Conservation (phyloP, 2,888 invertebrate species). For the Therioaphis trifolii region DNA sequence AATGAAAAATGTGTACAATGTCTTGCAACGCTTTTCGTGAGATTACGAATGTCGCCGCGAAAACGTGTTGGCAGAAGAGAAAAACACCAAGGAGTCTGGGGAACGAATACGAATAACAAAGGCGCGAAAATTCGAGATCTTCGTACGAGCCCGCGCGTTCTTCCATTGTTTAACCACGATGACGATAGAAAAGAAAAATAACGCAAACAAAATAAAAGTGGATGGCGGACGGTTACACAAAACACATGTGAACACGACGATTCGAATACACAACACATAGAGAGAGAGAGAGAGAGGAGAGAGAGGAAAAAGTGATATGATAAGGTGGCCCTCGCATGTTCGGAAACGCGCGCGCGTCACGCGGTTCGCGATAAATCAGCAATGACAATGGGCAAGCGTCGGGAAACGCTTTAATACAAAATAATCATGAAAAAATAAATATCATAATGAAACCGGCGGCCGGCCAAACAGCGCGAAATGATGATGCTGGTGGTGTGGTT, state of each 20-base stretch:
- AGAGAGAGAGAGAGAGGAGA: neutral
- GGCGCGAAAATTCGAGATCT: too few relatives aligned
- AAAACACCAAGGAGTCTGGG: too few relatives aligned
- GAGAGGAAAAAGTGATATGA: neutral
- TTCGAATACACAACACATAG: neutral
- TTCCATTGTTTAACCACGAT: too few relatives aligned
- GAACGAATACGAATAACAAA: too few relatives aligned
- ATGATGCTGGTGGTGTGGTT: constrained; percentile 3
- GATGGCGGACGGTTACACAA: too few relatives aligned
- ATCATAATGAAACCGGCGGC: neutral
- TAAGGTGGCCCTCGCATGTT: constrained; percentile 14
- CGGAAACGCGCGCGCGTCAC: constrained; percentile 27
- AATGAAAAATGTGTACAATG: constrained; percentile 23
- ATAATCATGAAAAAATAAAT: neutral
- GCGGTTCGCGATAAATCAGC: constrained; percentile 32
- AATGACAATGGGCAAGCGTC: neutral
- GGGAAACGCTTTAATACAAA: neutral
- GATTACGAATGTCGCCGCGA: neutral
- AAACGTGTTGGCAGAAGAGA: neutral
- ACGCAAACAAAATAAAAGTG: too few relatives aligned
- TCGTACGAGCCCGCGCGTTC: too few relatives aligned
- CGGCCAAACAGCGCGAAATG: neutral
- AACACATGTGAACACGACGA: too few relatives aligned
- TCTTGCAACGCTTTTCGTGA: neutral
- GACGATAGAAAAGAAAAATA: too few relatives aligned